Evolutionary conservation across 2,113 vertebrate species (phyloP).

Genomic region (Pluvianellus socialis): DNA sequence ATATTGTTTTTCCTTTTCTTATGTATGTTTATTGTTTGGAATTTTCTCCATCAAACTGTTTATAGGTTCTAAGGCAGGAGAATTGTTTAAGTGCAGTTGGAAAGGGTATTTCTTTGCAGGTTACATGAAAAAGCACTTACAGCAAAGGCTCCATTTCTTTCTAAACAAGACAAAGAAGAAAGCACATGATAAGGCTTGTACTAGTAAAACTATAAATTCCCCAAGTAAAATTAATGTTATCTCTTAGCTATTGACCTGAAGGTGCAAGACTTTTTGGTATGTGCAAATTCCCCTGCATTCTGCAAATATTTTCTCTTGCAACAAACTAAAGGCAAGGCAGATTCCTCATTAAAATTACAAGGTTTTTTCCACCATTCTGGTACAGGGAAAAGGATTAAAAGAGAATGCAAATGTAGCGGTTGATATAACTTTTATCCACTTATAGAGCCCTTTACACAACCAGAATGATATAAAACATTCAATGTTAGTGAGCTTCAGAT

Average conservation of each 20-base stretch:
- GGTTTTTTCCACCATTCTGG: neutral
- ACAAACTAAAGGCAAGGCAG: neutral
- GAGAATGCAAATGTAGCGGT: neutral
- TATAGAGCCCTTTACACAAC: neutral
- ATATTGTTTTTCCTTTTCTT: neutral
- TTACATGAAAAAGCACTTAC: neutral
- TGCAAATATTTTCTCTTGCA: neutral
- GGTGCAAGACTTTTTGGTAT: accelerated
- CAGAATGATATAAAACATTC: neutral
- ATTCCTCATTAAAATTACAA: neutral
- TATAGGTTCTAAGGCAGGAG: neutral
- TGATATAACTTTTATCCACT: neutral
- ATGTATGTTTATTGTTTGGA: neutral
- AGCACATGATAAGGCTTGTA: neutral
- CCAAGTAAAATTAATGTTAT: neutral
- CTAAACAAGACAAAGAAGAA: neutral
- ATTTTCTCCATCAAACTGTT: neutral
- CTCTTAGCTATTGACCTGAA: neutral
- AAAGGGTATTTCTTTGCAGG: neutral
- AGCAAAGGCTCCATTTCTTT: neutral
- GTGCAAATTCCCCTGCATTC: neutral
- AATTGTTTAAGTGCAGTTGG: neutral
- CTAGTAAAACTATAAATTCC: neutral
- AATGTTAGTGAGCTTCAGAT: neutral
- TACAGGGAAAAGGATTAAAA: neutral